Base-by-base conservation (phyloP, 2,888 invertebrate species). In the Emmelina monodactyla region DNA sequence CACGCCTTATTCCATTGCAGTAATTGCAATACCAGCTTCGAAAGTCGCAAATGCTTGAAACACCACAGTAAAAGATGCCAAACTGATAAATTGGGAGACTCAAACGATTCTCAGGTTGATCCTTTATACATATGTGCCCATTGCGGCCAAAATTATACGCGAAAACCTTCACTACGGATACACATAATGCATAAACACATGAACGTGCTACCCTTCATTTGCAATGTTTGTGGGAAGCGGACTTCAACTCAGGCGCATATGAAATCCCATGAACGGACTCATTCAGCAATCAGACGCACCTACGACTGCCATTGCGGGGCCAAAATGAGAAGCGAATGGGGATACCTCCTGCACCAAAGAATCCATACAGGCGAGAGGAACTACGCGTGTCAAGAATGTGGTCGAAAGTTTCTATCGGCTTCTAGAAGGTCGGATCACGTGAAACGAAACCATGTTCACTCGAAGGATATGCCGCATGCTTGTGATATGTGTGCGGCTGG, bases 171-270 rank as follows among this genome's bases (percentile, higher is more conserved):
- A 0, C 38, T 78, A 0, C 56, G 60, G 2, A 59, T 63, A 2
- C 76, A 78, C 35, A 70, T 76, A 6, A 45, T 67, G 0, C 72
- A 75, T 28, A 78, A 78, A 41, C 76, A 78, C 41, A 37, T 76
- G 1, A 57, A 67, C 25, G 58, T 75, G 0, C 38, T 70, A 0
- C 73, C 75, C 0, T 67, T 55, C 28, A 53, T 60, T 0, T 78
- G 76, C 22, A 52, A 58, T 7, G 50, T 48, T 0, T 78, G 76
- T 28, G 75, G 75, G 0, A 76, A 76, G 32, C 52, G 72, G 0
- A 60, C 71, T 0, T 70, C 75, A 0, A 76, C 68, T 0, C 37
- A 60, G 2, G 57, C 54, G 0, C 76, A 78, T 39, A 51, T 71
- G 11, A 51, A 43, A 2, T 64, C 70, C 0, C 76, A 78, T 32